These are phyloP conservation scores for Megatriorchis doriae DNA, from an alignment of 2,113 vertebrate species.

Conservation along the genomic window DNA sequence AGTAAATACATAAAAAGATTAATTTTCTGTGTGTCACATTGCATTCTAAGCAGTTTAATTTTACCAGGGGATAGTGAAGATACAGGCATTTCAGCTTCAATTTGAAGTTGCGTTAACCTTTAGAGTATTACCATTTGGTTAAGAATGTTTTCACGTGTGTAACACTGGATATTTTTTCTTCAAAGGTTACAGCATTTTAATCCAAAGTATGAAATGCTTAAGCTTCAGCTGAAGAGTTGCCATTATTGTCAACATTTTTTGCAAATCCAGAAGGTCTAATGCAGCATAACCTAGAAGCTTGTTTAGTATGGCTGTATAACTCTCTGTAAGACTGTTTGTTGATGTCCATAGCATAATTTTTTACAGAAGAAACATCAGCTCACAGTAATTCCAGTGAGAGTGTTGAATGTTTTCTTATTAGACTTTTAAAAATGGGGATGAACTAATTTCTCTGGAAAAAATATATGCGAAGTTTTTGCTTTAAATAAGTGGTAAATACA, in stretches of 20 bases:
- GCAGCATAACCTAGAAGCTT: slow-evolving; percentile 56
- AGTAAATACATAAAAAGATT: slow-evolving; percentile 32
- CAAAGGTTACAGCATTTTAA: slow-evolving; percentile 56
- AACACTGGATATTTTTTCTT: slow-evolving; percentile 59
- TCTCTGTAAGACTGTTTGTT: slow-evolving; percentile 55
- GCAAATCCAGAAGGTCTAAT: slow-evolving; percentile 66
- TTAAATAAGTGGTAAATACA: slow-evolving; percentile 68
- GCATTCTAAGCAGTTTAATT: slow-evolving; percentile 62
- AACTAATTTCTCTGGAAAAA: slow-evolving; percentile 65
- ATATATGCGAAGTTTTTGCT: slow-evolving; percentile 53
- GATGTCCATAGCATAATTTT: slow-evolving; percentile 61
- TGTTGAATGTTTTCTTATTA: slow-evolving; percentile 70
- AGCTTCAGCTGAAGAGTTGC: slow-evolving; percentile 52
- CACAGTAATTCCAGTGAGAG: slow-evolving; percentile 21
- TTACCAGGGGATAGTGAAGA: slow-evolving; percentile 28
- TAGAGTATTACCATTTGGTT: slow-evolving; percentile 42
- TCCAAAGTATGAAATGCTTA: slow-evolving; percentile 63
- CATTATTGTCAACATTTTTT: slow-evolving; percentile 63
- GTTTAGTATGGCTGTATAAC: slow-evolving; percentile 62
- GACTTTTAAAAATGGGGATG: slow-evolving; percentile 70
- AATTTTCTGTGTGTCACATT: slow-evolving; percentile 57
- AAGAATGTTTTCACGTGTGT: slow-evolving; percentile 46
- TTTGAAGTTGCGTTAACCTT: slow-evolving; percentile 55
- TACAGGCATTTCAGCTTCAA: slow-evolving; percentile 36
- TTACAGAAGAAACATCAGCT: slow-evolving; percentile 52